phyloP scores from a whole-genome alignment of 2,797 vertebrate species.

The Gila robusta region DNA sequence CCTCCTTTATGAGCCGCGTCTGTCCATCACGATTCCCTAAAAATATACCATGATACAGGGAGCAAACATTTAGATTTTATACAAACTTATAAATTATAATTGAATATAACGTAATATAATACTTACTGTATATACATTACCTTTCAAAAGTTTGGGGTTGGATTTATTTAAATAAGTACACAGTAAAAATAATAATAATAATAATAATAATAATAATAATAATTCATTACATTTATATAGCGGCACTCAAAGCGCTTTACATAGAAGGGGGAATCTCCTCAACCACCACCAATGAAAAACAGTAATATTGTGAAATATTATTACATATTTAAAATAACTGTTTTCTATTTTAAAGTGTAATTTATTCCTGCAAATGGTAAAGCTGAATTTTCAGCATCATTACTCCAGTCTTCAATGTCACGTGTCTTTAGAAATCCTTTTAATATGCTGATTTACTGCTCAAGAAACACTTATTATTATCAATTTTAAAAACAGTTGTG shows the following conservation, averaged over 20 bases:
- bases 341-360: not conserved
- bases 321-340: not conserved
- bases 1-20: constrained; percentile 92
- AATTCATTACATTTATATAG: too few relatives aligned
- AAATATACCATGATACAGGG: constrained; percentile 17
- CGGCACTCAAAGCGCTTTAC: too few relatives aligned
- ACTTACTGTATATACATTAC: too few relatives aligned
- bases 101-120: too few relatives aligned
- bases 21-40: constrained; percentile 95
- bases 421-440: not conserved
- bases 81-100: too few relatives aligned
- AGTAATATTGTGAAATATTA: not conserved
- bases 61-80: not conserved
- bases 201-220: too few relatives aligned
- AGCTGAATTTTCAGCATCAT: not conserved
- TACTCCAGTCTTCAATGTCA: not conserved
- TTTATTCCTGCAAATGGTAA: not conserved
- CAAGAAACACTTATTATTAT: not conserved
- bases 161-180: too few relatives aligned
- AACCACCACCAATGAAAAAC: too few relatives aligned
- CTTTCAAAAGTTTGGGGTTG: not conserved
- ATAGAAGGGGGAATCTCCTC: too few relatives aligned
- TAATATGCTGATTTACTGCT: not conserved
- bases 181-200: too few relatives aligned
- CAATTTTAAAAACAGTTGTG: not conserved